Evolutionary conservation across 2,797 vertebrate species (phyloP), one percentile per base, ranked within the genome.

Genomic region (Sternotherus odoratus): DNA sequence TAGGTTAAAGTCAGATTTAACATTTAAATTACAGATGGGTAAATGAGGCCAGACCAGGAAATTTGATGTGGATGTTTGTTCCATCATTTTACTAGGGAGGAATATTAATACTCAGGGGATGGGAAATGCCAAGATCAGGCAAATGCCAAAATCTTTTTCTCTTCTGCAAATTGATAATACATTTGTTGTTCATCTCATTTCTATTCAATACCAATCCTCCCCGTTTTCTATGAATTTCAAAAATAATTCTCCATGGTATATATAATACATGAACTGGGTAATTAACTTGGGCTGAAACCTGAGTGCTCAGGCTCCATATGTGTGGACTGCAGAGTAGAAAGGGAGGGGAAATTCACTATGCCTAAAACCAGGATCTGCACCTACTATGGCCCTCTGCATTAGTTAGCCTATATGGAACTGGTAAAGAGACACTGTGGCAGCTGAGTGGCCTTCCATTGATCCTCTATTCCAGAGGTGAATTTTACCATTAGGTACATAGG

Each of bases 11-110:
- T 17, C 53, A 88, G 30, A 74, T 74, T 74, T 46, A 3, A 74
- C 39, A 28, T 46, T 46, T 74, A 46, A 43, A 74, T 26, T 28
- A 26, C 39, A 91, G 77, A 19, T 74, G 46, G 1, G 46, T 66
- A 72, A 5, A 8, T 77, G 75, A 66, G n/a, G 91, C 92, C 66
- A 6, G 50, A n/a, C 13, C 39, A 75, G 33, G 88, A 86, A 89
- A 11, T 51, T 74, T 91, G 57, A 86, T 48, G 1, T 77, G 33
- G 56, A 43, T 8, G 1, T 86, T 86, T 87, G 75, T 5, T 17
- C 2, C 10, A 77, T 79, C 79, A 30, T 83, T 1, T 54, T 92
- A 85, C 48, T 24, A 30, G 16, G 2, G 72, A 56, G 82, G 50
- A 79, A 63, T 63, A 56, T 1, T 78, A 69, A 91, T 86, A 39